phyloP scores from a whole-genome alignment of 2,888 invertebrate genomes.

The Plemyria rubiginata region DNA sequence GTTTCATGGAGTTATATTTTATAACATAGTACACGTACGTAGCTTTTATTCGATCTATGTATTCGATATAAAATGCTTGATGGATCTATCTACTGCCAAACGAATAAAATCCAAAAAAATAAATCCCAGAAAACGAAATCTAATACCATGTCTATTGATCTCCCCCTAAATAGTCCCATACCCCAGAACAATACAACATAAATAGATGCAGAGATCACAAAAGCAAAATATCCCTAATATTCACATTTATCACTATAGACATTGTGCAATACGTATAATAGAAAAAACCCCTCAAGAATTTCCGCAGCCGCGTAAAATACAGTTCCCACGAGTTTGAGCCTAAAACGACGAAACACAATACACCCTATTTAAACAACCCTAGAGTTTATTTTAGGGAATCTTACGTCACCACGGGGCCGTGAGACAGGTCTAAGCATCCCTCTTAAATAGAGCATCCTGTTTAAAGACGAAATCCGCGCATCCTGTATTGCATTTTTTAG shows the following conservation, averaged over 20 bases:
- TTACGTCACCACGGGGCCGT: conserved; percentile 71
- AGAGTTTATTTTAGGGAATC: conserved; percentile 33
- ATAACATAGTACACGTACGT: too few relatives aligned
- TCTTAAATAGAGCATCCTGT: conserved; percentile 73
- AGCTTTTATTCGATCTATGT: too few relatives aligned
- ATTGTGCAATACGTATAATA: conserved; percentile 40
- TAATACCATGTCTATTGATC: conserved; percentile 15
- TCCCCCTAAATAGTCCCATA: conserved; percentile 4
- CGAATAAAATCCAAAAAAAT: neutral
- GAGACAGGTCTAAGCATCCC: conserved; percentile 80
- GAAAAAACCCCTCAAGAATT: conserved; percentile 60
- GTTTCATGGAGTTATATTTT: too few relatives aligned
- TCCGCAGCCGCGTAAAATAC: conserved; percentile 71
- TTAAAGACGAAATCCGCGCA: conserved; percentile 68
- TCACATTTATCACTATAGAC: conserved; percentile 39
- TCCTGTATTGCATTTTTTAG: conserved; percentile 55
- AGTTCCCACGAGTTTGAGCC: conserved; percentile 71
- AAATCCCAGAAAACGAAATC: conserved; percentile 1
- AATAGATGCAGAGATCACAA: conserved; percentile 28
- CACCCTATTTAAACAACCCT: conserved; percentile 25
- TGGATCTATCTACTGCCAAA: neutral
- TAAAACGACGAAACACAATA: conserved; percentile 24
- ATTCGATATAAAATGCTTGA: too few relatives aligned
- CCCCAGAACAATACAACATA: conserved; percentile 20
- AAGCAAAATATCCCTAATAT: conserved; percentile 40